A percentile compares a stretch with the other conserved stretches of the same genome.
Conservation (phyloP, 2,888 invertebrate genomes). For the Ametastegia equiseti region DNA sequence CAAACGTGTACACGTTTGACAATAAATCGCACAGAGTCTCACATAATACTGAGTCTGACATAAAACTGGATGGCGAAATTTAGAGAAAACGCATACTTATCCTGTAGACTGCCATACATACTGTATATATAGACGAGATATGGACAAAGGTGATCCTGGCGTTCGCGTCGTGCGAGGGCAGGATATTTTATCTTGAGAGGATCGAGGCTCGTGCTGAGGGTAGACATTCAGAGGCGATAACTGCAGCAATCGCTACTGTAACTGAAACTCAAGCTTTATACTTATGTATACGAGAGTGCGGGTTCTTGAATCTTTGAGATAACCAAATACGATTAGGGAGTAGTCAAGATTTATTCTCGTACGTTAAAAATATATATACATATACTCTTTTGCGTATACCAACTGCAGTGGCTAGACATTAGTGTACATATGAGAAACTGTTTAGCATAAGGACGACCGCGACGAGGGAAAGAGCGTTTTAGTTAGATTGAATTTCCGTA, state of each 20-base stretch:
- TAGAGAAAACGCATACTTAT: not conserved
- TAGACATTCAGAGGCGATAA: slow-evolving; percentile 14
- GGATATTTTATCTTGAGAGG: slow-evolving; percentile 1
- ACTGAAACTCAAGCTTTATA: slow-evolving; percentile 4
- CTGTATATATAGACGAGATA: not conserved
- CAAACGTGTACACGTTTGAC: not conserved
- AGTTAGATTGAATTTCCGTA: not conserved
- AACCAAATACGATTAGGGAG: not conserved
- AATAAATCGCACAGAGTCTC: too few relatives aligned
- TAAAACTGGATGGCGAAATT: not conserved
- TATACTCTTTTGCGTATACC: not conserved
- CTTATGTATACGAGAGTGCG: not conserved
- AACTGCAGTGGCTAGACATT: not conserved
- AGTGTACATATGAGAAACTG: not conserved
- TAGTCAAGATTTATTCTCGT: not conserved
- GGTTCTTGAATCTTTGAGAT: not conserved
- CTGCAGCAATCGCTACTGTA: slow-evolving; percentile 3
- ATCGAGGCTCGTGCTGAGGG: not conserved
- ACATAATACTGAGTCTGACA: too few relatives aligned
- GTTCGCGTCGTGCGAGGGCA: not conserved
- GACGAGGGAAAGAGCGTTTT: not conserved
- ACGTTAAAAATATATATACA: not conserved
- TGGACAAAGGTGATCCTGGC: not conserved
- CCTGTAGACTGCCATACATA: too few relatives aligned
- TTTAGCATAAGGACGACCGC: not conserved